Percentiles rank a stretch among this genome's conserved stretches.
Conservation (phyloP, 1,140 invertebrate genomes). For the Listronotus bonariensis region DNA sequence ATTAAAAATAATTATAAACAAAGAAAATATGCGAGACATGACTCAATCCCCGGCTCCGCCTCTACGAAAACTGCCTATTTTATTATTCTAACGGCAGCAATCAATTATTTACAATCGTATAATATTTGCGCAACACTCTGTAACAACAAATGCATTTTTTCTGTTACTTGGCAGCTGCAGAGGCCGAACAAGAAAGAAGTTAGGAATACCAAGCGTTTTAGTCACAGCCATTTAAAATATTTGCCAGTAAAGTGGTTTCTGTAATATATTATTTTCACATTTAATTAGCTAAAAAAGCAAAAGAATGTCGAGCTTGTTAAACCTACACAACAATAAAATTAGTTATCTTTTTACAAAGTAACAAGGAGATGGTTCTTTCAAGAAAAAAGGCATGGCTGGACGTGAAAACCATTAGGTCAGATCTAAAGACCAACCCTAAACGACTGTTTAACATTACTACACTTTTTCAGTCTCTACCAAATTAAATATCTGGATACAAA, state of each 20-base stretch:
- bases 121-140: slow-evolving; percentile 10
- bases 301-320: slow-evolving; percentile 11
- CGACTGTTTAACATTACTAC: too few species aligned
- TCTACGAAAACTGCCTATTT: neutral
- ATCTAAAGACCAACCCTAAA: too few species aligned
- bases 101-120: neutral
- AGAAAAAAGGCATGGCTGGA: too few species aligned
- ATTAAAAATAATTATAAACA: neutral
- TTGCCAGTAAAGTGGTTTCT: slow-evolving; percentile 6
- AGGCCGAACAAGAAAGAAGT: neutral
- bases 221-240: slow-evolving; percentile 20
- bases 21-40: neutral
- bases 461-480: too few species aligned
- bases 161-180: slow-evolving; percentile 11
- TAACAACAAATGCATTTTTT: slow-evolving; percentile 4
- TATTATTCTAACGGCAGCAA: slow-evolving; percentile 3
- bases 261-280: slow-evolving; percentile 15
- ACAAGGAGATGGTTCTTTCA: neutral
- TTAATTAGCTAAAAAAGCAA: slow-evolving; percentile 8
- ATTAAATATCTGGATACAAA: too few species aligned
- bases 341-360: neutral
- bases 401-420: too few species aligned
- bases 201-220: slow-evolving; percentile 16
- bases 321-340: neutral
- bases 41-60: neutral